Evolutionary conservation across 2,113 vertebrate genomes (phyloP).

Genomic region (Brachyhypopomus occidentalis): DNA sequence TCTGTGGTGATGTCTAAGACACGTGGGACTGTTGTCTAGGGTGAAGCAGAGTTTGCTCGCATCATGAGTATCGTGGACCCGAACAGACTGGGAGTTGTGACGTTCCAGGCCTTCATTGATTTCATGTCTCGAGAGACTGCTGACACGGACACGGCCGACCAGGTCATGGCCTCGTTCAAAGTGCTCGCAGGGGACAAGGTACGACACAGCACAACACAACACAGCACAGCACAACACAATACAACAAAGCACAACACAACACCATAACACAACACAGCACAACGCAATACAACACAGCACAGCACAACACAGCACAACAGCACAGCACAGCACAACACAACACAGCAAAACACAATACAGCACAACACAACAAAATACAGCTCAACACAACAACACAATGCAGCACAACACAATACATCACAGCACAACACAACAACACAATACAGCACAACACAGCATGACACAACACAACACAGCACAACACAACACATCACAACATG

Average conservation of each 20-base stretch:
- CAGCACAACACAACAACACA: background rate
- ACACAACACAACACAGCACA: too few relatives aligned
- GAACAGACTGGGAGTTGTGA: slow-evolving; percentile 92
- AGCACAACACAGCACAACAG: background rate
- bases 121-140: slow-evolving; percentile 98
- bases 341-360: background rate
- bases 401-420: too few relatives aligned
- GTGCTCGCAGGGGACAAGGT: slow-evolving; percentile 98
- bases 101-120: slow-evolving; percentile 98
- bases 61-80: slow-evolving; percentile 99
- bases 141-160: slow-evolving; percentile 97
- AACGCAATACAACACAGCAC: background rate
- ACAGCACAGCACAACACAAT: background rate
- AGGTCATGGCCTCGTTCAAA: slow-evolving; percentile 98
- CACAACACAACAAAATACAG: background rate
- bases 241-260: background rate
- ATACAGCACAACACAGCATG: too few relatives aligned
- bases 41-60: slow-evolving; percentile 95
- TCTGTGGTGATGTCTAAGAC: slow-evolving; percentile 8
- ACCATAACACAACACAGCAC: background rate
- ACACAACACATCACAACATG: too few relatives aligned
- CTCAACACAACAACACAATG: too few relatives aligned
- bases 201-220: background rate
- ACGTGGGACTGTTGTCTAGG: slow-evolving; percentile 71
- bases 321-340: background rate